Evolutionary conservation across 2,113 vertebrate species (phyloP), one percentile per base, ranked within the genome.

Genomic region (Scortum barcoo): DNA sequence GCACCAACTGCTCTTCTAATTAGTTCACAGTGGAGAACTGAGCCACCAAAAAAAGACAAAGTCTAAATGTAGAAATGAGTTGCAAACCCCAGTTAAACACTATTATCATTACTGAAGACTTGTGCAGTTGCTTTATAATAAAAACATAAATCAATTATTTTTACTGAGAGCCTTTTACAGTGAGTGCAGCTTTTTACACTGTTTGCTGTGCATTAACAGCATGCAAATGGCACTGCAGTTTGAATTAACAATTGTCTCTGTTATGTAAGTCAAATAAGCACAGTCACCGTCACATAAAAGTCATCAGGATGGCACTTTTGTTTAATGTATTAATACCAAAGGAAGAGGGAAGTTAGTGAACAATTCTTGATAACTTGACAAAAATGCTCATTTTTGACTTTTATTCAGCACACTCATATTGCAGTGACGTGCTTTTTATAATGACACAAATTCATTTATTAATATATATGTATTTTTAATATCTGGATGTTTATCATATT

Each of bases 161-260:
- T 67, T 48, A 58, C 58, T 50, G 28, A 76, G 57, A 72, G 50
- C 51, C 53, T 84, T 69, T 80, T 38, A 57, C 28, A 72, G n/a
- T 57, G 56, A 75, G 44, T 77, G 58, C 19, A 42, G 26, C 75
- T 51, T 68, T 68, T 84, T 53, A 66, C 38, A 57, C 24, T 70
- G 3, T 66, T 86, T 81, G 28, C 48, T 7, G 65, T 67, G 26
- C 36, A 53, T 68, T 72, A 60, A 62, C 56, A 48, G 19, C 33
- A 75, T 86, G 62, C 38, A 72, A 69, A 76, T 57, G 28, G 4
- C 10, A 51, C 0, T 51, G 63, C 26, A 57, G 7, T 44, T 51
- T 36, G 4, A 68, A 72, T 58, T 28, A 72, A 83, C 36, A 50
- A 30, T 54, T 9, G n/a, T 36, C 5, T 65, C 16, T 28, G 14